Conservation (phyloP, 1,140 invertebrate species). For the Cotesia chilonis region DNA sequence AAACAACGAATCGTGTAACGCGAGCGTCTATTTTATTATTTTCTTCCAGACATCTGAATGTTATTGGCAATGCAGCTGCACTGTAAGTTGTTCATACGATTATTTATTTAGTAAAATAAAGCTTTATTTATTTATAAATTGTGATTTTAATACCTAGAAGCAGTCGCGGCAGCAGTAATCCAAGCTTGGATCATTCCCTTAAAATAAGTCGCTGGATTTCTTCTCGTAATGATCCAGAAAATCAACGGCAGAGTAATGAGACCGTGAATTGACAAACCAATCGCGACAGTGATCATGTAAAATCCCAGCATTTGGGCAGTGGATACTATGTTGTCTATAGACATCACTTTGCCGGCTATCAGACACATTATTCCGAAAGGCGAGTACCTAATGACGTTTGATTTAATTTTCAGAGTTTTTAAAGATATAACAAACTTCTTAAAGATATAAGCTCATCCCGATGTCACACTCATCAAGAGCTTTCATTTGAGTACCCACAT, state of each 20-base stretch:
- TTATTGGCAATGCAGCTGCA: constrained; percentile 78
- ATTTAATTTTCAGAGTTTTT: too few species aligned
- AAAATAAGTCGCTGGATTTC: constrained; percentile 73
- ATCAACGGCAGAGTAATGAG: constrained; percentile 72
- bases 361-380: constrained; percentile 77
- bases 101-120: background rate
- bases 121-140: constrained; percentile 29
- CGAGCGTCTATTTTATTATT: constrained; percentile 76
- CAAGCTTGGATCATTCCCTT: constrained; percentile 72
- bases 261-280: constrained; percentile 73
- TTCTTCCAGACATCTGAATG: constrained; percentile 80
- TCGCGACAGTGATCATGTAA: constrained; percentile 73
- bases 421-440: too few species aligned
- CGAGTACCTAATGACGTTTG: constrained; percentile 67
- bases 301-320: constrained; percentile 72
- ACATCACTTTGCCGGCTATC: constrained; percentile 75
- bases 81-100: constrained; percentile 57
- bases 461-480: too few species aligned
- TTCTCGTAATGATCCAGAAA: constrained; percentile 70
- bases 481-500: too few species aligned
- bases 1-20: constrained; percentile 75
- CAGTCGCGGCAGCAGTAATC: constrained; percentile 75
- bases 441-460: too few species aligned
- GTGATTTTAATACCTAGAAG: constrained; percentile 68
- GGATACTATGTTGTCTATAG: constrained; percentile 70